Base-by-base conservation (phyloP, 2,113 vertebrate species). In the Ursus arctos region DNA sequence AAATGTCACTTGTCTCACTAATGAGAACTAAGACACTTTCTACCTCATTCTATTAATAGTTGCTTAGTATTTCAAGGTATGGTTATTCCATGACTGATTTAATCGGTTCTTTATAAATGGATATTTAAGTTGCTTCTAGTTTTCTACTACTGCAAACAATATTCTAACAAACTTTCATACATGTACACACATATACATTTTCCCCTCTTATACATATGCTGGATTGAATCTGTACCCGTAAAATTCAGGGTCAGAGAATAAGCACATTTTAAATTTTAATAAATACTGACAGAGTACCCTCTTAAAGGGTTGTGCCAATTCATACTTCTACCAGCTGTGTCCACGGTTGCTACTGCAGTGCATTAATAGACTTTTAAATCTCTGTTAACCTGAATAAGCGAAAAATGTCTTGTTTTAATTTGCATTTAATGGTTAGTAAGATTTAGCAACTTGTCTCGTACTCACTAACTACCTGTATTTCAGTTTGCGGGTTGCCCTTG, bases 231-330 rank as follows among this genome's bases (percentile, higher is more conserved):
- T 88, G 47, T 93, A 16, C 57, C 89, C 61, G 67, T 67, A 89
- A 96, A 95, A 89, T 31, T 36, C 72, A 81, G 69, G n/a, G 31
- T 94, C 65, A 81, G 63, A 49, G 21, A 74, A 74, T 55, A 91
- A 80, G 16, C 2, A n/a, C 36, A 77, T 61, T 88, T 82, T 28
- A 92, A 92, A 83, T 88, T 88, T 92, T 88, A 92, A 79, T 94
- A 84, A 96, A 82, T 47, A 86, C 3, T 69, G 47, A 61, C 11
- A 72, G 74, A 88, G 1, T 82, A 12, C 2, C 40, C 7, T 85
- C 24, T 53, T 76, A 55, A 55, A 63, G 2, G 22, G 7, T 65
- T 88, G 28, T 16, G 55, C 7, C 67, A 81, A 67, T 28, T 91
- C 40, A 79, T 63, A 40, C 65, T 85, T 93, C 67, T 53, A 88